These are phyloP conservation scores for Chlamydotis undulata DNA, from an alignment of 2,113 vertebrate species.

Conservation along the genomic window DNA sequence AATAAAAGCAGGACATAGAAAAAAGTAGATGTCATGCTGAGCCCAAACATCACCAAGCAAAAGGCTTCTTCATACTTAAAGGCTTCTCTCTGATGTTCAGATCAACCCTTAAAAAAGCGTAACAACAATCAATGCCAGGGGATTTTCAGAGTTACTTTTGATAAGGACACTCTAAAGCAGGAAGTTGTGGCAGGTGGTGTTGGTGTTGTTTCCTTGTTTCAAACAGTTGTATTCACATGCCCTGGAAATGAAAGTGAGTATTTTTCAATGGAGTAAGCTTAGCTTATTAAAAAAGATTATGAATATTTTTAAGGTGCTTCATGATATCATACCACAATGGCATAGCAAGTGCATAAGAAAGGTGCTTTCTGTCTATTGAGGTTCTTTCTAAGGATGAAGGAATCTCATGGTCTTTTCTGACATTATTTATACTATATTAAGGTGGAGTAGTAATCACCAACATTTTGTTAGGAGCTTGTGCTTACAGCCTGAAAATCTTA, in stretches of 20 bases:
- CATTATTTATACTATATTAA: conserved; percentile 53
- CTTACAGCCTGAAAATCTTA: conserved; percentile 66
- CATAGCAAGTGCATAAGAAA: conserved; percentile 32
- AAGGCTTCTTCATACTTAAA: conserved; percentile 35
- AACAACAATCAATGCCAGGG: conserved; percentile 44
- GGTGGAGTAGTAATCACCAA: conserved; percentile 55
- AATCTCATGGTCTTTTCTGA: conserved; percentile 44
- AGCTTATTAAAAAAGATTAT: conserved; percentile 33
- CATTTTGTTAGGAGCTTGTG: conserved; percentile 64
- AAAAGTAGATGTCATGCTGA: conserved; percentile 37
- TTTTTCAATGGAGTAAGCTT: conserved; percentile 11
- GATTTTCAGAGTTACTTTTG: neutral
- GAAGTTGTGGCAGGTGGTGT: neutral
- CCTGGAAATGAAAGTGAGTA: neutral
- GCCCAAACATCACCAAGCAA: conserved; percentile 42
- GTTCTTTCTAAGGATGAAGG: conserved; percentile 41
- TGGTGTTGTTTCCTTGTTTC: neutral
- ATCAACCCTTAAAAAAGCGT: conserved; percentile 18
- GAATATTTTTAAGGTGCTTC: conserved; percentile 52
- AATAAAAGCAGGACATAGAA: conserved; percentile 53
- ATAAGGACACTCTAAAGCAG: neutral
- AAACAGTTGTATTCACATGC: neutral
- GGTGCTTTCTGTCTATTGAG: conserved; percentile 29
- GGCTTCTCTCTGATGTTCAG: conserved; percentile 45
- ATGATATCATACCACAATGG: neutral